These are phyloP conservation scores for Strigamia transsilvanica DNA, from an alignment of 2,888 invertebrate genomes.

Conservation along the genomic window DNA sequence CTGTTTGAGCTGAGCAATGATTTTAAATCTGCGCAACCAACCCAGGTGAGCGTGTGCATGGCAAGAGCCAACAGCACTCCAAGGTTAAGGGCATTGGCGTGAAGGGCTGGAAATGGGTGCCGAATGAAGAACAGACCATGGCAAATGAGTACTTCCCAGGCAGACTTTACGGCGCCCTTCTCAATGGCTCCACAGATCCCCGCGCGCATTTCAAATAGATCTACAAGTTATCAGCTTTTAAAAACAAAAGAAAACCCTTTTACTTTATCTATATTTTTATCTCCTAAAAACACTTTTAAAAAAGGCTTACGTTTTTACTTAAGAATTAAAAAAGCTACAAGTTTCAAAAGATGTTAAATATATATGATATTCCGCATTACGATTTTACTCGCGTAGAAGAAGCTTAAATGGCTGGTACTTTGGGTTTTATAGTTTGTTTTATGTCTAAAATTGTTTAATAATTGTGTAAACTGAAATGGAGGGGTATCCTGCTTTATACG, in stretches of 20 bases:
- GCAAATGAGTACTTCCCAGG: conserved; percentile 44
- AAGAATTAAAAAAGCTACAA: too few species aligned
- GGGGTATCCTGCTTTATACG: too few species aligned
- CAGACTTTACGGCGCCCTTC: conserved; percentile 45
- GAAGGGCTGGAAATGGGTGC: conserved; percentile 48
- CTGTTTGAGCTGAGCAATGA: conserved; percentile 52
- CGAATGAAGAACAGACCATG: conserved; percentile 50
- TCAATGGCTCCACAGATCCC: neutral
- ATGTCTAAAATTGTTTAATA: neutral
- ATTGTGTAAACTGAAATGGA: neutral
- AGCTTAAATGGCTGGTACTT: neutral
- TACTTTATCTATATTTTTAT: neutral
- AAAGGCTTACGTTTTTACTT: too few species aligned
- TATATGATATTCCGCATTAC: too few species aligned
- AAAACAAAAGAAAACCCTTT: neutral
- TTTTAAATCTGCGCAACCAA: conserved; percentile 48
- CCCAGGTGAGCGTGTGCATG: conserved; percentile 35
- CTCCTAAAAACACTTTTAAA: neutral
- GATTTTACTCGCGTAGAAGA: too few species aligned
- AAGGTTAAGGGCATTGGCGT: conserved; percentile 50
- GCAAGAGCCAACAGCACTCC: conserved; percentile 11
- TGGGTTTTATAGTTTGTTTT: neutral
- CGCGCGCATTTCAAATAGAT: neutral
- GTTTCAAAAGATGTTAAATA: too few species aligned
- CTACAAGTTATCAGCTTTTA: neutral